Evolutionary conservation across 2,888 invertebrate genomes (phyloP), one percentile per base, ranked within the genome.

Genomic region (Drosophila atripex): DNA sequence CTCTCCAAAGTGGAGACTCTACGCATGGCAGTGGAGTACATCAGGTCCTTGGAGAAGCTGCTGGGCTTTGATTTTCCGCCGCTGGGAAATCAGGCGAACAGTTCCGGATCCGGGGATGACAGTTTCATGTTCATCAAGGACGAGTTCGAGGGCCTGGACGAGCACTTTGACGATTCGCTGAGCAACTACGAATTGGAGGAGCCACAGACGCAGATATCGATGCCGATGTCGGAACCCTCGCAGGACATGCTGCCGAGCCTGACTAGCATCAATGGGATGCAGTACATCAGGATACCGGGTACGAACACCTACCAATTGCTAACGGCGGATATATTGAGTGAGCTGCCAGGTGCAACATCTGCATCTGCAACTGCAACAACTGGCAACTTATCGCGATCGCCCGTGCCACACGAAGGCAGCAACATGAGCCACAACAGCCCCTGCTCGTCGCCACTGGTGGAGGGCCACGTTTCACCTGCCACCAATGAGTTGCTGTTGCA

Each of bases 1-100:
- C 92, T 96, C 5, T 96, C 96, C 84, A 97, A 97, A 93, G 97
- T 97, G 2, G 97, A 97, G 92, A 97, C 97, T 0, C 91, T 97
- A 43, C 93, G 96, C 50, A 97, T 97, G 95, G 97, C 97, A 7
- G 97, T 97, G 0, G 97, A 97, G 88, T 97, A 97, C 88, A 97
- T 97, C 73, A 92, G 96, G 73, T 96, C 95, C 72, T 92, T 97
- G 54, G 96, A 97, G 90, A 94, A 94, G 79, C 90, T 97, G 41
- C 90, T 97, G 7, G 94, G 95, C 28, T 94, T 95, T 55, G 95
- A 95, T 64, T 91, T 91, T 51, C 90, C 90, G 0, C 75, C 82
- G 0, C 60, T 79, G 12, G 72, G 71, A 4, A 58, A 74, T 30
- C 72, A 73, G 28, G 78, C 72, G 30, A 76, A 78, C 14, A 77